phyloP scores from a whole-genome alignment of 2,888 invertebrate genomes.

The Netelia virgata region DNA sequence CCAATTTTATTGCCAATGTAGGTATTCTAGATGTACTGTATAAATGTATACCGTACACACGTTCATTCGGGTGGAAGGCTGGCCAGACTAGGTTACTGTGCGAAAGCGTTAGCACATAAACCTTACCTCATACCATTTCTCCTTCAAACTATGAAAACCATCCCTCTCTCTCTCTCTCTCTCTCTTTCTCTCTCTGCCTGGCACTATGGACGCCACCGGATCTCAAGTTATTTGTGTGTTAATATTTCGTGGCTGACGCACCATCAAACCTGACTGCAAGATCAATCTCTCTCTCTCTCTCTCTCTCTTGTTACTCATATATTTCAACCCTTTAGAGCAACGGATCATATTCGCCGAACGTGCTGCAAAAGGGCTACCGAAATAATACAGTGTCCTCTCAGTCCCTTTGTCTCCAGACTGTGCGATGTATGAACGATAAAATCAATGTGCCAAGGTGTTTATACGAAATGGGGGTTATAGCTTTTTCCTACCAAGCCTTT shows the following conservation, averaged over 20 bases:
- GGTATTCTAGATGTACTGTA: not conserved
- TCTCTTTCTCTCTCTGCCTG: not conserved
- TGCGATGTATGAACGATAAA: constrained; percentile 24
- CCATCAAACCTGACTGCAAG: constrained; percentile 69
- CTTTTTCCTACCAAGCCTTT: not conserved
- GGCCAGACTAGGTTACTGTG: constrained; percentile 61
- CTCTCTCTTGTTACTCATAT: constrained; percentile 9
- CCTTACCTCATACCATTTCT: constrained; percentile 68
- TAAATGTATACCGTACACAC: not conserved
- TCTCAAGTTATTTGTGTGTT: constrained; percentile 78
- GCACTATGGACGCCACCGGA: constrained; percentile 56
- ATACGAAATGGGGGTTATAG: constrained; percentile 9
- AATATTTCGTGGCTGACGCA: constrained; percentile 76
- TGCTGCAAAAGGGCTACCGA: constrained; percentile 33
- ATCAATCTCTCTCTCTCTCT: constrained; percentile 65
- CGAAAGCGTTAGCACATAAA: constrained; percentile 71
- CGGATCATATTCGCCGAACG: not conserved
- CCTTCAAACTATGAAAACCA: constrained; percentile 5
- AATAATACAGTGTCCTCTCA: constrained; percentile 29
- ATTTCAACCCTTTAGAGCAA: too few relatives aligned
- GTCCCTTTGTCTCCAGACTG: not conserved
- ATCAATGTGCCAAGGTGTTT: constrained; percentile 18
- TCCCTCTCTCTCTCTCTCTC: not conserved
- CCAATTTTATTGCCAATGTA: too few relatives aligned
- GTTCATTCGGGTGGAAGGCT: not conserved